Base-by-base conservation (phyloP, 2,797 vertebrate species). In the Hafferia zeledoni region DNA sequence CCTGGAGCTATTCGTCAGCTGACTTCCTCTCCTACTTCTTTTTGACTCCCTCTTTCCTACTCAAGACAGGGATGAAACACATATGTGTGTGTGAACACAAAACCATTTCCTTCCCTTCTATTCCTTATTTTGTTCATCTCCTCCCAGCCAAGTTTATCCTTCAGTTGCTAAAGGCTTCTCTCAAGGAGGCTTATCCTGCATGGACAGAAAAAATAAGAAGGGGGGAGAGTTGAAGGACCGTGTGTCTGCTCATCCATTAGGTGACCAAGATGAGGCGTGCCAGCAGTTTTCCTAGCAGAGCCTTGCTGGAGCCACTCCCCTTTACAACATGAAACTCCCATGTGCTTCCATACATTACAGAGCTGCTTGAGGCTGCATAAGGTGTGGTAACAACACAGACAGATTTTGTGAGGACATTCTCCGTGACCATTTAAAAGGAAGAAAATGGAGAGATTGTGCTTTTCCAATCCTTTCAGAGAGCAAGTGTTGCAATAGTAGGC, bases 1-100 rank as follows among this genome's bases (percentile, higher is more conserved):
- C 90, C 74, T 90, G 86, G 17, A 94, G 80, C 44, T 39, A 50
- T 75, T 75, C 6, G 59, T 67, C 91, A 55, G 44, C 63, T 86
- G 90, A 74, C 49, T 91, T 90, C 70, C 74, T 77, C 44, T 91
- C 24, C 35, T 93, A 10, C 20, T 68, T 86, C 49, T 90, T 81
- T 55, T 50, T 8, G 0, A 74, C 16, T 90, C 68, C 20, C 24
- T 61, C 68, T 85, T 87, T 86, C 76, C 56, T 86, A 57, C 49
- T 23, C 64, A 63, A 64, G 27, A 46, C 37, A 44, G 11, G 64
- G 47, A 67, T 60, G 68, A 94, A 89, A 55, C 50, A 63, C 24
- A 12, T 19, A 31, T 0, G 1, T 8, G 5, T 23, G 30, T 68
- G 23, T 0, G 1, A 16, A 12, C 11, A 56, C 47, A 88, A 82